Base-by-base conservation (phyloP, 1,140 invertebrate species). In the Phocides pigmalion region DNA sequence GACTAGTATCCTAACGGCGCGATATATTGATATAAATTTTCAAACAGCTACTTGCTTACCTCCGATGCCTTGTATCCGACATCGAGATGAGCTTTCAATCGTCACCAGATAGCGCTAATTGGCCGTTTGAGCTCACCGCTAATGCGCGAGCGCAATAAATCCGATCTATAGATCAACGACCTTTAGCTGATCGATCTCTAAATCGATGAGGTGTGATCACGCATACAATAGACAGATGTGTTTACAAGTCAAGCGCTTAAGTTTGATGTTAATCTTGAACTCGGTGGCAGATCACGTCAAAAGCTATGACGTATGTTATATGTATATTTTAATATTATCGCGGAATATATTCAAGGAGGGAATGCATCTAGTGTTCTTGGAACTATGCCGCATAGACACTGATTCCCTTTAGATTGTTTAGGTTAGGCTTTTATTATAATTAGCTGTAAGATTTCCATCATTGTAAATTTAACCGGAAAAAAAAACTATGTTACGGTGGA, bases 71-170 rank as follows among this genome's bases (percentile, higher is more conserved):
- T 44, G 22, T 1, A 9, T 20, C 64, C 16, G 9, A 9, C 54
- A 63, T 53, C 56, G 53, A 70, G 74, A 76, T 74, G 73, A 68
- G 64, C 72, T 82, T 76, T 77, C 79, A 84, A 84, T 84, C 82
- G 79, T 86, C 85, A 76, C 79, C 62, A 79, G 85, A 86, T 88
- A 87, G 76, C 77, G 73, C 76, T 88, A 90, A 90, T 86, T 84
- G 85, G 79, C 72, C 70, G 78, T 82, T 86, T 84, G 81, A 82
- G 76, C 71, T 72, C 79, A 74, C 84, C 85, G 87, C 85, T 84
- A 84, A 90, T 88, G 85, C 83, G 70, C 73, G 49, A 61, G 62
- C 73, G 76, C 78, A 80, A 70, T 80, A 82, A 81, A 82, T 78
- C 67, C 71, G 61, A 72, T 53, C 50, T 28, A 65, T 47, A 50